Evolutionary conservation across 1,140 invertebrate species (phyloP).

Genomic region (Micrasema longulum): DNA sequence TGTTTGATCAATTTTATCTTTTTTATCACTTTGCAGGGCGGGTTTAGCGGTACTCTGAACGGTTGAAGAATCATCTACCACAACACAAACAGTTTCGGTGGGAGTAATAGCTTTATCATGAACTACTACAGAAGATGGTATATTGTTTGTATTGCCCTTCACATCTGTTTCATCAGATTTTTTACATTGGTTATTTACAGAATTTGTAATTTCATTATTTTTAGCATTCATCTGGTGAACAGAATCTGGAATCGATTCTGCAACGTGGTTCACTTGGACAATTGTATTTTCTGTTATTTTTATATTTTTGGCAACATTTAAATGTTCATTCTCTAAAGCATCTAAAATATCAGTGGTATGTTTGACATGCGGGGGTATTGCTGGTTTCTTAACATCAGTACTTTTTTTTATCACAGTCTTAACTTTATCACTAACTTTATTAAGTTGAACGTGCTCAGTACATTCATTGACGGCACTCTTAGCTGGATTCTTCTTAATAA

Average conservation of each 20-base stretch:
- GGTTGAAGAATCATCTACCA: no score
- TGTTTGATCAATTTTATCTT: conserved; percentile 6
- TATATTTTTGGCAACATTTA: conserved; percentile 52
- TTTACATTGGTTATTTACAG: background rate
- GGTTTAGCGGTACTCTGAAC: background rate
- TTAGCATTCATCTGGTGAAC: conserved; percentile 45
- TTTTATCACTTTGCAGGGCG: conserved; percentile 39
- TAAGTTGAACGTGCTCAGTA: conserved; percentile 7
- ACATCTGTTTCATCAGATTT: background rate
- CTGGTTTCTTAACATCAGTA: conserved; percentile 51
- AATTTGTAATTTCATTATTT: conserved; percentile 23
- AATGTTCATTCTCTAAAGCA: conserved; percentile 63
- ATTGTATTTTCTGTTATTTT: conserved; percentile 39
- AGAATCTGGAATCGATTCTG: conserved; percentile 2
- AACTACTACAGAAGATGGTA: no score
- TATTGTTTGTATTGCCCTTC: no score
- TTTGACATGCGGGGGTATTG: conserved; percentile 57
- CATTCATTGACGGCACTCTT: conserved; percentile 44
- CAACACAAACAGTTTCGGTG: no score
- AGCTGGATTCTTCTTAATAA: conserved; percentile 60
- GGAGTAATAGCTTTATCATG: no score
- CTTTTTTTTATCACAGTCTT: conserved; percentile 50
- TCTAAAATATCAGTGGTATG: conserved; percentile 61
- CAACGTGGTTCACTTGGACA: background rate
- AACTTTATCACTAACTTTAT: conserved; percentile 40